Percentiles rank a stretch among this genome's conserved stretches.
Evolutionary conservation across 2,888 invertebrate genomes (phyloP).

Genomic region (Epinotia demarniana): DNA sequence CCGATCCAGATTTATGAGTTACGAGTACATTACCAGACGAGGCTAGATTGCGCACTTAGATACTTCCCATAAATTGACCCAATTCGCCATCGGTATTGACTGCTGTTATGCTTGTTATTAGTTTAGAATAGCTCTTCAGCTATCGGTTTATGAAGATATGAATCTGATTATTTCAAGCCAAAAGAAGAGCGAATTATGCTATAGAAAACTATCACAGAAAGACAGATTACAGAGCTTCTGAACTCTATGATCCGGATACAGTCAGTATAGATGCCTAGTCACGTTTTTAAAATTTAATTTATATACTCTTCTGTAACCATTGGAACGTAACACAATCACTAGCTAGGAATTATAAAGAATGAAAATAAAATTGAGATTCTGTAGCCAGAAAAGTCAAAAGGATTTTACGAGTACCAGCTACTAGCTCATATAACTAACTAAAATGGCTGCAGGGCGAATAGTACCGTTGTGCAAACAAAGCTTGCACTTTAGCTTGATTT

Average conservation of each 20-base stretch:
- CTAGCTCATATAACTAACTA: slow-evolving; percentile 5
- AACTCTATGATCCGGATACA: background rate
- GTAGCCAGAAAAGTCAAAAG: background rate
- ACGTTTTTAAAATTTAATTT: background rate
- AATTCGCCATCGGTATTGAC: slow-evolving; percentile 28
- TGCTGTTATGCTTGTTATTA: background rate
- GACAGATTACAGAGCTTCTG: background rate
- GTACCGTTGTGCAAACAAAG: slow-evolving; percentile 23
- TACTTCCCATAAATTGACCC: slow-evolving; percentile 44
- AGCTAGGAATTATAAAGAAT: background rate
- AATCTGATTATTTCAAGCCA: background rate
- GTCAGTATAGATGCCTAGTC: background rate
- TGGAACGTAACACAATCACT: no score
- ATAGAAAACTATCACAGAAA: background rate
- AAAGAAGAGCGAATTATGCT: background rate
- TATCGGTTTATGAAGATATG: background rate
- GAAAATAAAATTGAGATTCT: background rate
- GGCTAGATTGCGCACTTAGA: slow-evolving; percentile 48
- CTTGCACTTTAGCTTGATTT: slow-evolving; percentile 35
- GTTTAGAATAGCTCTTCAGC: background rate
- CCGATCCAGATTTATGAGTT: slow-evolving; percentile 46
- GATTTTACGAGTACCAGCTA: background rate
- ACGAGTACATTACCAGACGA: slow-evolving; percentile 44
- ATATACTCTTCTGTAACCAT: no score
- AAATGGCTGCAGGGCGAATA: slow-evolving; percentile 22